Evolutionary conservation across 2,797 vertebrate genomes (phyloP), one percentile per base, ranked within the genome.

Genomic region (Miichthys miiuy): DNA sequence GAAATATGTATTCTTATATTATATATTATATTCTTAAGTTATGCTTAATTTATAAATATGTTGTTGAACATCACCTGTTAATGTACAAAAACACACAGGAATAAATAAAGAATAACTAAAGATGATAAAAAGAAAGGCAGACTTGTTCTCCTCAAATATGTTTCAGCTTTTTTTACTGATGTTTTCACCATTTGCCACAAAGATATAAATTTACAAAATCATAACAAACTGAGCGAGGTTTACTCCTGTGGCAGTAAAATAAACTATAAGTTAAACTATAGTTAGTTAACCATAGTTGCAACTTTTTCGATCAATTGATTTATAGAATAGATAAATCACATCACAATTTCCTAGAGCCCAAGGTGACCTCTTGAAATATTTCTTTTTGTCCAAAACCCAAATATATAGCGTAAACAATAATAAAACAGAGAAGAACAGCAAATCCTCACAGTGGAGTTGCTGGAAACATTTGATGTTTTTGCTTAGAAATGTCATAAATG

Each of bases 61-160:
- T 25, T 21, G 30, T 27, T 58, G 1, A 56, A 27, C 13, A 25
- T 51, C 25, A 34, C 8, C 42, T 44, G 47, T 61, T n/a, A 47
- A 42, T 61, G n/a, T 34, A 25, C 7, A 77, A 77, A 16, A 76
- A 21, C 16, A 51, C 8, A 72, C 2, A 72, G 11, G 9, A 72
- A 77, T 46, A 62, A 50, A 42, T 13, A 2, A 55, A 34, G 12
- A 72, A 77, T 51, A 57, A 50, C 30, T 13, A 2, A 55, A 25
- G 7, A 8, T 9, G 9, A 4, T 54, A 34, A 27, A 17, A 60
- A 23, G 25, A 6, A 50, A 18, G 14, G 34, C 72, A 60, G 34
- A 21, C 34, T n/a, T 55, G 20, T 20, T 27, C 1, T 10, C 46
- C 12, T 58, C 17, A 25, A 18, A 61, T 20, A 42, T 18, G 17